Evolutionary conservation across 2,888 invertebrate genomes (phyloP).

Genomic region (Idaea biselata): DNA sequence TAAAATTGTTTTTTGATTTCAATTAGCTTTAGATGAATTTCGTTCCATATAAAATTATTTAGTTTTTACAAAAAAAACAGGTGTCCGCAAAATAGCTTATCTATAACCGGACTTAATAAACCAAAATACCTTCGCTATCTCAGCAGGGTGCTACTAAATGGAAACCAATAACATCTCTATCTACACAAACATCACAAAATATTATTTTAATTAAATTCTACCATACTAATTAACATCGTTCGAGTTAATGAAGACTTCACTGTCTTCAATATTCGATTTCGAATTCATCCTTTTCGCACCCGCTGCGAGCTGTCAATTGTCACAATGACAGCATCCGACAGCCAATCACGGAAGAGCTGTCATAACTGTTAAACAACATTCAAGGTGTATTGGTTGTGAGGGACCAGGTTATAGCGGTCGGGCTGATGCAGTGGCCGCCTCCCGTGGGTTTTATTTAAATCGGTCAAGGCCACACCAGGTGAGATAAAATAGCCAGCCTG

Average conservation of each 20-base stretch:
- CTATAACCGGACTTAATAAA: background rate
- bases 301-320: slow-evolving; percentile 50
- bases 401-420: slow-evolving; percentile 38
- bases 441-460: slow-evolving; percentile 54
- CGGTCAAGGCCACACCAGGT: slow-evolving; percentile 48
- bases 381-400: slow-evolving; percentile 12
- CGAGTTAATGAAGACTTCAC: slow-evolving; percentile 32
- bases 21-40: too few species aligned
- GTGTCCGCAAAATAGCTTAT: background rate
- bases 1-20: too few species aligned
- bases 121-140: background rate
- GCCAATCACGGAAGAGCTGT: slow-evolving; percentile 26
- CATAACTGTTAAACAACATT: slow-evolving; percentile 4
- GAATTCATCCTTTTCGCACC: slow-evolving; percentile 39
- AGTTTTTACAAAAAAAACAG: background rate
- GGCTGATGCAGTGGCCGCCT: slow-evolving; percentile 44
- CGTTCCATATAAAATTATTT: too few species aligned
- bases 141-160: background rate
- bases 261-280: slow-evolving; percentile 32
- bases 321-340: slow-evolving; percentile 48
- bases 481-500: slow-evolving; percentile 34
- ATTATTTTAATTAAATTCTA: slow-evolving; percentile 5
- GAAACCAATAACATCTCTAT: background rate
- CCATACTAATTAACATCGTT: slow-evolving; percentile 20
- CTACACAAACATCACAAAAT: background rate